Conservation (phyloP, 2,888 invertebrate genomes). For the Crioceris asparagi region DNA sequence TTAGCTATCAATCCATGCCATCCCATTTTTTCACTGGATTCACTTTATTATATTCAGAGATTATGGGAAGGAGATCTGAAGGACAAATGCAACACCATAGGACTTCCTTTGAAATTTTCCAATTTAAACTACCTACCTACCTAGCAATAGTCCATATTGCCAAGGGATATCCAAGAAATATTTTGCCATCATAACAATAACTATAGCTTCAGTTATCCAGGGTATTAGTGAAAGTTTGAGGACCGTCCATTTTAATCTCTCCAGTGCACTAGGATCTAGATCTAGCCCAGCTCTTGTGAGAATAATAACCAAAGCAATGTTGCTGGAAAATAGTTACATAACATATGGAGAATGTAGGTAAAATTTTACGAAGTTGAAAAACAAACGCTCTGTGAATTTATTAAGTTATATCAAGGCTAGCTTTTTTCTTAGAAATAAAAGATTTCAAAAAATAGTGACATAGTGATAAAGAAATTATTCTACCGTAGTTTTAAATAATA, state of each 20-base stretch:
- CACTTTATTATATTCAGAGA: too few relatives aligned
- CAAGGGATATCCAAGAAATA: constrained; percentile 72
- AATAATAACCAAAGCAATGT: constrained; percentile 84
- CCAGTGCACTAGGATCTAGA: constrained; percentile 77
- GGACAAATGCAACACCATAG: too few relatives aligned
- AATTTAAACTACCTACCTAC: too few relatives aligned
- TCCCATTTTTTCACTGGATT: too few relatives aligned
- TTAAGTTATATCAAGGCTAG: not conserved
- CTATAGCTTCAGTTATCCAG: constrained; percentile 67
- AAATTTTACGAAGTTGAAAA: too few relatives aligned
- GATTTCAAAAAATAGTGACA: too few relatives aligned
- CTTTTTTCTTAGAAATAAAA: not conserved
- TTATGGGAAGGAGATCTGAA: too few relatives aligned
- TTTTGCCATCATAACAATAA: constrained; percentile 58
- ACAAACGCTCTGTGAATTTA: too few relatives aligned
- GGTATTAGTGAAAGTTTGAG: constrained; percentile 78
- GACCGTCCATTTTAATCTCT: constrained; percentile 68
- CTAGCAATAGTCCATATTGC: constrained; percentile 73
- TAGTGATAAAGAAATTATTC: too few relatives aligned
- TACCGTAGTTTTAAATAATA: too few relatives aligned
- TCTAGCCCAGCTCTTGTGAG: constrained; percentile 86
- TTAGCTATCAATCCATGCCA: too few relatives aligned
- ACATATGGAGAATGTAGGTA: not conserved
- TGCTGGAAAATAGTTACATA: constrained; percentile 50
- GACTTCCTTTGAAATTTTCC: too few relatives aligned